These are phyloP conservation scores for Coregonus ussuriensis DNA, from an alignment of 2,797 vertebrate genomes.

Conservation along the genomic window DNA sequence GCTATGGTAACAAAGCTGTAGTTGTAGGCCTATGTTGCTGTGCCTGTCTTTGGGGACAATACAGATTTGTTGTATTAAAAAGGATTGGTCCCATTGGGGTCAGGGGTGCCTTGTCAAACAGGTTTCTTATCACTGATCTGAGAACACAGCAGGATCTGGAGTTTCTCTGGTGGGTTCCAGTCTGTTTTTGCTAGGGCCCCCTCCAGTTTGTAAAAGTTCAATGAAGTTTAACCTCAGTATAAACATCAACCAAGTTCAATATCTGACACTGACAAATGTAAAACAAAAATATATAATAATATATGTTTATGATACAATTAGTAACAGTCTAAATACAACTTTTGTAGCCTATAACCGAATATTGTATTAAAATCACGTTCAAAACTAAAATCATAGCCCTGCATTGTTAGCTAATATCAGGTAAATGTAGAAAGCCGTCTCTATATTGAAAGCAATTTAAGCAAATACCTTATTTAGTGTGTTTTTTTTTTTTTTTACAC, in stretches of 20 bases:
- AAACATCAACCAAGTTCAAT: not conserved
- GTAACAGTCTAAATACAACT: not conserved
- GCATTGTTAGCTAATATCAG: no score
- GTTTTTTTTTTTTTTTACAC: no score
- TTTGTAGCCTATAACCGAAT: not conserved
- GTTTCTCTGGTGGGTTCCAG: not conserved
- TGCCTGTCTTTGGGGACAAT: not conserved
- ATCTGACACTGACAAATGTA: not conserved
- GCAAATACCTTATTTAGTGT: not conserved
- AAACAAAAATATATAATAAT: not conserved
- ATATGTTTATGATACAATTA: not conserved
- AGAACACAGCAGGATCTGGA: constrained; percentile 6
- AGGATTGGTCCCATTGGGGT: not conserved
- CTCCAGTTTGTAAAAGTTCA: not conserved
- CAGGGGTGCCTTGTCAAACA: constrained; percentile 32
- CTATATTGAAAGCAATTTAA: constrained; percentile 1
- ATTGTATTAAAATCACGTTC: no score
- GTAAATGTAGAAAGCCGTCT: not conserved
- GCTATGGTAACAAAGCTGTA: no score
- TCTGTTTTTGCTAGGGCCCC: no score
- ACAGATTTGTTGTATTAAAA: not conserved
- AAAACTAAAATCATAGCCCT: not conserved
- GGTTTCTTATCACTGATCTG: constrained; percentile 17
- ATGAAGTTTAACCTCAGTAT: not conserved
- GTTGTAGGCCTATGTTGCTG: no score